phyloP scores from a whole-genome alignment of 2,113 vertebrate species.

The Telmatochromis sp. region DNA sequence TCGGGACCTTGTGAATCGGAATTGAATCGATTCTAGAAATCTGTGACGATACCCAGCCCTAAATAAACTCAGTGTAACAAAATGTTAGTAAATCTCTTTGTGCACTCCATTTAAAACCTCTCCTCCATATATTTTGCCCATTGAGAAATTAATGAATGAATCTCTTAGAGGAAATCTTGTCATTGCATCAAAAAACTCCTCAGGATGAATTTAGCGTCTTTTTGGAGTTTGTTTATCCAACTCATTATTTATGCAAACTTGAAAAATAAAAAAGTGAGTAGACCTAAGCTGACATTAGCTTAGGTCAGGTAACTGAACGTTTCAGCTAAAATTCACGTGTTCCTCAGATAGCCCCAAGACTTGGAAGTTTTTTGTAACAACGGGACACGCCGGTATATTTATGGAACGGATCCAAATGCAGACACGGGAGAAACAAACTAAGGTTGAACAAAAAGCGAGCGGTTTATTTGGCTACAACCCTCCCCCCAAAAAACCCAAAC shows the following conservation, averaged over 20 bases:
- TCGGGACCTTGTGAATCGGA: too few relatives aligned
- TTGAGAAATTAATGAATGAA: not conserved
- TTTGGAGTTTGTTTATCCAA: fast-evolving
- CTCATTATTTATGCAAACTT: not conserved
- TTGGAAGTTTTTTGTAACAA: not conserved
- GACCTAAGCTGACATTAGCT: not conserved
- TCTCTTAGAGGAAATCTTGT: not conserved
- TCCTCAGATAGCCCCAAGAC: not conserved
- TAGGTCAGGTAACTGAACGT: not conserved
- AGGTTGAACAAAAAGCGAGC: not conserved
- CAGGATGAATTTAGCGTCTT: not conserved
- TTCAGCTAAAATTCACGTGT: not conserved
- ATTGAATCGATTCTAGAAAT: too few relatives aligned
- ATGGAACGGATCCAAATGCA: not conserved
- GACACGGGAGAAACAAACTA: not conserved
- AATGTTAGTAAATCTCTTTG: not conserved
- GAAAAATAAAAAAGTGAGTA: not conserved
- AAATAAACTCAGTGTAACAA: not conserved
- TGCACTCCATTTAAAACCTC: not conserved
- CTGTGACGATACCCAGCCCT: not conserved
- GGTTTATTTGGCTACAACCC: not conserved
- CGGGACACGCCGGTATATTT: not conserved
- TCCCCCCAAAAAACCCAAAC: not conserved
- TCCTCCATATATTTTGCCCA: not conserved
- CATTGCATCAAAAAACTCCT: not conserved